Evolutionary conservation across 2,888 invertebrate genomes (phyloP), one percentile per base, ranked within the genome.

Genomic region (Apotomis capreana): DNA sequence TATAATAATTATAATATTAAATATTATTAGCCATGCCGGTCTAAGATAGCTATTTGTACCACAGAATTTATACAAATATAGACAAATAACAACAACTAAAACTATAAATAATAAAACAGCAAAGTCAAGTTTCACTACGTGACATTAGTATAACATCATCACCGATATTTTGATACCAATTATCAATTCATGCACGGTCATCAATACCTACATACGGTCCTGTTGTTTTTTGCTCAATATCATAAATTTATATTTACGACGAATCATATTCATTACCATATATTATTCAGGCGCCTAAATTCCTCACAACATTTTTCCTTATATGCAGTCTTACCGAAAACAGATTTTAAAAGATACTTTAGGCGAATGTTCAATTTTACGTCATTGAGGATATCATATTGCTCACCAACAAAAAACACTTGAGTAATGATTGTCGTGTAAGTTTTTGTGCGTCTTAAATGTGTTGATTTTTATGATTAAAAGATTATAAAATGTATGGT

Each of bases 231-330:
- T 64, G 40, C 6, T 55, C 5, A 15, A 15, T n/a, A 46, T 36
- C 44, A 46, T 26, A 52, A 55, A 57, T 65, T 46, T 57, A n/a
- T 57, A 65, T 65, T 65, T 55, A 63, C 51, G 44, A 9, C 51
- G 63, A 51, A 58, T 63, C 63, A 46, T 58, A 57, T 44, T 52
- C 9, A 64, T 57, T 62, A 51, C 15, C 55, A 62, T 49, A 49
- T 49, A 55, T 57, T 69, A 61, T 49, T 44, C 61, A 51, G 58
- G 69, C 69, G 69, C 69, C 63, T 59, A 70, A 70, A 70, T 70
- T 70, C 63, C 52, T 40, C n/a, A 40, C 40, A n/a, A 9, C 26
- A 13, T 70, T 70, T 69, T 69, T 55, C 55, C 40, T 15, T 52
- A 49, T 46, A 46, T 9, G 5, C 10, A 12, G 3, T 51, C 12